Base-by-base conservation (phyloP, 2,888 invertebrate species). In the Glaucopsyche alexis region DNA sequence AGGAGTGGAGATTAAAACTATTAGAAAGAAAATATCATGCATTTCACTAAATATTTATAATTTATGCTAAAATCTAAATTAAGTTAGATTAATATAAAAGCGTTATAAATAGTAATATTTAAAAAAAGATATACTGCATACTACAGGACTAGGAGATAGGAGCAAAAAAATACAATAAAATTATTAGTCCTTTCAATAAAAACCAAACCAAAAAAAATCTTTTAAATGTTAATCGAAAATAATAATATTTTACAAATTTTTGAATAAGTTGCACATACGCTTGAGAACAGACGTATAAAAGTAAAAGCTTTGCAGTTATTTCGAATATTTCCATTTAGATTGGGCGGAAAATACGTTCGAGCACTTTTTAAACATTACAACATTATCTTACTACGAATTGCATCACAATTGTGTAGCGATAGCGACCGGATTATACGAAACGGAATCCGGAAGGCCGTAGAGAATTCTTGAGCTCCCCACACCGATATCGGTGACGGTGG, bases 261-360 rank as follows among this genome's bases (percentile, higher is more conserved):
- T 47, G 47, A 55, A 55, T 1, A 42, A 42, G 6, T 29, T 29
- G 3, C 29, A 29, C 29, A 4, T 42, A 42, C 42, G 42, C 7
- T 42, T 42, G 29, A 42, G 0, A 5, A 42, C 42, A 42, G 42
- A 42, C 4, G 42, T 42, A 42, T 42, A 42, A 42, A 42, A 42
- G 42, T 3, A 50, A 42, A 45, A 47, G 67, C 55, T 67, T 76
- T 74, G 76, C 76, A 76, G 74, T 76, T 73, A 76, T 73, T 76
- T 76, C 73, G 66, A 60, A 60, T 60, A 60, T 60, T 29, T 60
- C 60, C 7, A 60, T 13, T 60, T 38, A 60, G 60, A 60, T 60
- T 60, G 60, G 38, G 60, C 29, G 14, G 7, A 38, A 38, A 0
- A 60, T 11, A 8, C 52, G 2, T 38, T 60, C 7, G 60, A 60